Evolutionary conservation across 2,888 invertebrate genomes (phyloP).

Genomic region (Sesia bembeciformis): DNA sequence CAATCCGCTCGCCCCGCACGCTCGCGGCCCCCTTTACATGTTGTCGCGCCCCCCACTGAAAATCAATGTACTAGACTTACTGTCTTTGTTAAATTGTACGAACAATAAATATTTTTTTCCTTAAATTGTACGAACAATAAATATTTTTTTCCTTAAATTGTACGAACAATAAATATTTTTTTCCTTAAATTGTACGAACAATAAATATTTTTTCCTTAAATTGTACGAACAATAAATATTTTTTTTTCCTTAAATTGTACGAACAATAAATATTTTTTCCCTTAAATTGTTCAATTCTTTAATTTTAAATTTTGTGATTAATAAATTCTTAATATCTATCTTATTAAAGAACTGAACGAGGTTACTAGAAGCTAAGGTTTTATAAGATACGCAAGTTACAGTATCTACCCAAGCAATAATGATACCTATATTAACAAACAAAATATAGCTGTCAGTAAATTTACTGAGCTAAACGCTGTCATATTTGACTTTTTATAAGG

Average conservation of each 20-base stretch:
- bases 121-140: background rate
- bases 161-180: background rate
- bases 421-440: too few species aligned
- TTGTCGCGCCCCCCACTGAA: background rate
- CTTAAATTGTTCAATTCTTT: background rate
- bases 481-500: too few species aligned
- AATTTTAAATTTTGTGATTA: too few species aligned
- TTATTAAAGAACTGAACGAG: too few species aligned
- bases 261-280: background rate
- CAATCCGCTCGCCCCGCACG: background rate
- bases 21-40: background rate
- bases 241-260: background rate
- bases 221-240: background rate
- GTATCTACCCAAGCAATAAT: too few species aligned
- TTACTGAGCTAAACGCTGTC: too few species aligned
- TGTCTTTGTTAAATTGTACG: background rate
- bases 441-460: too few species aligned
- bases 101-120: background rate
- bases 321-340: too few species aligned
- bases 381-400: too few species aligned
- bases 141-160: background rate
- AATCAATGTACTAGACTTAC: background rate
- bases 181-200: too few species aligned
- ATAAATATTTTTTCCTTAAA: too few species aligned
- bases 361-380: too few species aligned